These are phyloP conservation scores for Chouioia cunea DNA, from an alignment of 2,888 invertebrate genomes.

Conservation along the genomic window DNA sequence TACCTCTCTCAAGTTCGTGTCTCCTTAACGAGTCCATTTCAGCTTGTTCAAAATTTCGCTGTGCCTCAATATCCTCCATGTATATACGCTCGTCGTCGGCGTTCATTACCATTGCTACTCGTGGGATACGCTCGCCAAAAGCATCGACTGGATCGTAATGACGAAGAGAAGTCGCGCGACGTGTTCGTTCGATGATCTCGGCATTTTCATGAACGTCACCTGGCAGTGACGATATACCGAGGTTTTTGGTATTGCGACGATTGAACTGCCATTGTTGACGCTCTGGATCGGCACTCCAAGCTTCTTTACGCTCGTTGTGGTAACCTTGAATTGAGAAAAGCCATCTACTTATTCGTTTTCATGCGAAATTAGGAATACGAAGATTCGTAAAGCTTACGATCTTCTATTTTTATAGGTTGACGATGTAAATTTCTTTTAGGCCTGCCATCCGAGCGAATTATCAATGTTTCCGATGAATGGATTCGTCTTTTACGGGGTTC, in stretches of 20 bases:
- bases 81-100: constrained; percentile 48
- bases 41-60: constrained; percentile 71
- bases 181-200: constrained; percentile 48
- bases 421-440: constrained; percentile 62
- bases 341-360: neutral
- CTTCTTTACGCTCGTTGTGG: constrained; percentile 74
- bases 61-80: constrained; percentile 72
- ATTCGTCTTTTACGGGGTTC: constrained; percentile 73
- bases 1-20: constrained; percentile 84
- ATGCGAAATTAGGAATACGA: no score
- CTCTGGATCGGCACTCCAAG: constrained; percentile 87
- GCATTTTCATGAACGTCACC: constrained; percentile 57
- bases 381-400: constrained; percentile 52
- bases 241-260: constrained; percentile 71
- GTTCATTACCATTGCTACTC: constrained; percentile 21
- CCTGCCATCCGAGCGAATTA: constrained; percentile 59
- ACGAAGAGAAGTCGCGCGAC: constrained; percentile 39
- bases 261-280: constrained; percentile 79
- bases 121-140: constrained; percentile 44
- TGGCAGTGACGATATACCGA: constrained; percentile 62
- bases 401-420: constrained; percentile 53
- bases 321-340: constrained; percentile 48
- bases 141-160: constrained; percentile 1
- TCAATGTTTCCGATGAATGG: constrained; percentile 63
- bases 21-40: constrained; percentile 81